Evolutionary conservation across 2,113 vertebrate genomes (phyloP), one percentile per base, ranked within the genome.

Genomic region (Calyptommatus sinebrachiatus): DNA sequence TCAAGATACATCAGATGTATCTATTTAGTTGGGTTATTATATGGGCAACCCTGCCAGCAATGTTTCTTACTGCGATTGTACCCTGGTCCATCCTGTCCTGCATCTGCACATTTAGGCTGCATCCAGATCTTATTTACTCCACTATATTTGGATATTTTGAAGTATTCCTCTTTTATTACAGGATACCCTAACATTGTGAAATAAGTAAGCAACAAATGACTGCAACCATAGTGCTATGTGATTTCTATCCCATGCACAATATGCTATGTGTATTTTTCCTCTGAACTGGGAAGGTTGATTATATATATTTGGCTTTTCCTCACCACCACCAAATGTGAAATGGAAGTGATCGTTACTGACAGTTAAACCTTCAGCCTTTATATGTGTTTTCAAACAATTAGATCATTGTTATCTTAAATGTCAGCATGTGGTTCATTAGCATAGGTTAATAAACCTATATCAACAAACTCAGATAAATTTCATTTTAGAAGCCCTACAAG

Each of bases 381-480:
- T 5, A 3, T 61, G 14, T 7, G 24, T 48, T 69, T 41, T 31
- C 57, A 22, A 67, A 68, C 26, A 21, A n/a, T 14, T 1, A 67
- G 1, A 0, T 9, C 1, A 9, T 66, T 48, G 22, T 28, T 75
- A 28, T 41, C 76, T 31, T 41, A 41, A 79, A 0, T 35, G 41
- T 29, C 62, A 63, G 53, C 7, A 73, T 75, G 5, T 0, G 18
- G 74, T 41, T 41, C 35, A 41, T 41, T 41, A 41, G 35, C 35
- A 41, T 41, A 41, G 35, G 35, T 0, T 24, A 50, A 63, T 57
- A 71, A 69, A 66, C 53, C 12, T 45, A 93, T 57, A 91, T 90
- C 89, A 92, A 92, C 82, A 81, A 92, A 88, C 85, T 91, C 91
- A 89, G 80, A 14, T 57, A 16, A 18, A 16, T 20, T 45, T 11